phyloP scores from a whole-genome alignment of 2,888 invertebrate species.

The Augiades crinisus region DNA sequence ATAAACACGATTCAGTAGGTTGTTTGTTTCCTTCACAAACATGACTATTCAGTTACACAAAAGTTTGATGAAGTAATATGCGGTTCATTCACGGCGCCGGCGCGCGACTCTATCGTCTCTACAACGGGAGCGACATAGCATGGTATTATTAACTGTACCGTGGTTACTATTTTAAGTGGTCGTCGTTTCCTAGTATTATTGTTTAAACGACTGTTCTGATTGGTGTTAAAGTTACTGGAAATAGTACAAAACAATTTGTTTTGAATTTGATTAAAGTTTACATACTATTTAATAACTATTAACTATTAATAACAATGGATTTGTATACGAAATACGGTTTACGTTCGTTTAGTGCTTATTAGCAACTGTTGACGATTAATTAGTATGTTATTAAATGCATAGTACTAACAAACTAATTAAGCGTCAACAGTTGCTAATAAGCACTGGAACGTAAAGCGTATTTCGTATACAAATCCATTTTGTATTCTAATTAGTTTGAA shows the following conservation, averaged over 20 bases:
- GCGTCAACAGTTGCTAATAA: too few relatives aligned
- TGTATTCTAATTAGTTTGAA: too few relatives aligned
- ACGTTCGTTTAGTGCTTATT: too few relatives aligned
- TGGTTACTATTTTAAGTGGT: conserved; percentile 51
- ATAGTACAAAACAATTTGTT: not conserved
- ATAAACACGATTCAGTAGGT: not conserved
- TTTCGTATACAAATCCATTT: too few relatives aligned
- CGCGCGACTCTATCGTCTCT: not conserved
- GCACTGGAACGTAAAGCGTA: too few relatives aligned
- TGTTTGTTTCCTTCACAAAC: not conserved
- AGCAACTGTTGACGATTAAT: too few relatives aligned
- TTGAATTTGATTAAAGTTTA: too few relatives aligned
- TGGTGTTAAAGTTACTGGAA: not conserved
- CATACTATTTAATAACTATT: too few relatives aligned
- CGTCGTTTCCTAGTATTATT: conserved; percentile 45
- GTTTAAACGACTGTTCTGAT: conserved; percentile 17
- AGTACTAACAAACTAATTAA: too few relatives aligned
- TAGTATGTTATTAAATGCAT: too few relatives aligned
- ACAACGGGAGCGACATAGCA: conserved; percentile 24
- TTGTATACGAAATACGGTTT: too few relatives aligned
- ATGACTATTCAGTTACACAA: conserved; percentile 1
- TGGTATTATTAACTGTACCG: conserved; percentile 35
- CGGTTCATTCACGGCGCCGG: conserved; percentile 28
- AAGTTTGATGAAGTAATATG: conserved; percentile 3
- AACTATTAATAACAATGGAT: too few relatives aligned